These are phyloP conservation scores for Psettodes erumei DNA, from an alignment of 2,113 vertebrate genomes.

Conservation along the genomic window DNA sequence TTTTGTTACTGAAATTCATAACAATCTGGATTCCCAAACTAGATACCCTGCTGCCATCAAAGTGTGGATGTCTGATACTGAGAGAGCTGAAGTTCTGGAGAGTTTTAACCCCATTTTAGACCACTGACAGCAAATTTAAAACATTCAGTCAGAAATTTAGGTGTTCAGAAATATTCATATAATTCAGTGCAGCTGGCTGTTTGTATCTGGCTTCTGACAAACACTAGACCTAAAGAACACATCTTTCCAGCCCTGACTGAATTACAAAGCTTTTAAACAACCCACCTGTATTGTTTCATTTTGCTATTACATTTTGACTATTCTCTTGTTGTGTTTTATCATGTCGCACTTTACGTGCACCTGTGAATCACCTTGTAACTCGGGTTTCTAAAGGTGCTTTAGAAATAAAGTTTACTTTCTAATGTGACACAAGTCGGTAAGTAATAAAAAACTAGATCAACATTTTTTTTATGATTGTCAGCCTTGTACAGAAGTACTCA, in stretches of 20 bases:
- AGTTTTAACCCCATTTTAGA: not conserved
- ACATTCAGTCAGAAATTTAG: not conserved
- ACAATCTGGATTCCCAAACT: not conserved
- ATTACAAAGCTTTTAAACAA: conserved; percentile 8
- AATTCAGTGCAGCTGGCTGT: not conserved
- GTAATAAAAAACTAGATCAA: not conserved
- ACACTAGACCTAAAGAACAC: not conserved
- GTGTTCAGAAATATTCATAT: not conserved
- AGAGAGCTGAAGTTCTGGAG: not conserved
- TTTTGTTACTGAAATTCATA: not conserved
- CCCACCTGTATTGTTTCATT: not conserved
- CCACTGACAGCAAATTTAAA: not conserved
- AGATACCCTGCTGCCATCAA: not conserved
- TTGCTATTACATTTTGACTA: not conserved
- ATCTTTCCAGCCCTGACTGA: not conserved
- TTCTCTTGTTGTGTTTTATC: not conserved
- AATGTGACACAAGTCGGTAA: not conserved
- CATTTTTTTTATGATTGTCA: not conserved
- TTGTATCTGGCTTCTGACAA: conserved; percentile 13
- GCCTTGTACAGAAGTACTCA: not conserved
- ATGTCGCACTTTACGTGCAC: not conserved
- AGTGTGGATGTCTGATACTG: not conserved
- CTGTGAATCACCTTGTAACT: not conserved
- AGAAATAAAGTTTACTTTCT: not conserved
- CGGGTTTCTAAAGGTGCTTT: not conserved